Evolutionary conservation across 2,113 vertebrate genomes (phyloP), one percentile per base, ranked within the genome.

Genomic region (Hyaena hyaena): DNA sequence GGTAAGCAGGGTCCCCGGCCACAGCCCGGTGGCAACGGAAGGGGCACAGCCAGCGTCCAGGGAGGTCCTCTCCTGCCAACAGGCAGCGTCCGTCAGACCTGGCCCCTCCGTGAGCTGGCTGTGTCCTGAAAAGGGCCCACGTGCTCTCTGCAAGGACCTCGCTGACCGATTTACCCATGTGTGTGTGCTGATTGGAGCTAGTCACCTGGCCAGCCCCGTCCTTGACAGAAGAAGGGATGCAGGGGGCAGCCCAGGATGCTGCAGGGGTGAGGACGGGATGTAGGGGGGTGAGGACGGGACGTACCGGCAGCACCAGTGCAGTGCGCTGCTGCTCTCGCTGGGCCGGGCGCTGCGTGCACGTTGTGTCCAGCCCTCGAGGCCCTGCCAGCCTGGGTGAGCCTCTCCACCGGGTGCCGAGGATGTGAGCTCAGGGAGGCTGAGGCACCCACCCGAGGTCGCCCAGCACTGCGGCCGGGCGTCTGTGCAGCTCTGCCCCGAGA

Each of bases 361-460:
- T 45, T 4, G 14, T 1, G 2, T n/a, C n/a, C 0, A 1, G 2
- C 11, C 23, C 26, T 5, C 14, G 2, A 0, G 3, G 83, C 55
- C 31, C 0, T 5, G 83, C 63, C 31, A 14, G 26, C 26, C 45
- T 2, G 0, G 5, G 26, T 0, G 24, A 19, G 24, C 71, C 33
- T 58, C 83, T 73, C 43, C n/a, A 10, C 12, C 0, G 12, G 61
- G 7, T 2, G 2, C 10, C 2, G 2, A 53, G 71, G 88, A 73
- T 4, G 16, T 0, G 33, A 15, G 39, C 65, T 69, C 88, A 35
- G 45, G 55, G 33, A 16, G 86, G 48, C 14, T 68, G 15, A 85
- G 55, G 23, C 1, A 1, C 39, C 73, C 76, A 8, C 33, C 10
- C 0, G 1, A 31, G 65, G 11, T 28, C 77, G 28, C 77, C 17